A percentile compares a stretch with the other conserved stretches of the same genome.
These are phyloP conservation scores for Nemotelus pantherinus DNA, from an alignment of 2,888 invertebrate genomes.

Conservation along the genomic window DNA sequence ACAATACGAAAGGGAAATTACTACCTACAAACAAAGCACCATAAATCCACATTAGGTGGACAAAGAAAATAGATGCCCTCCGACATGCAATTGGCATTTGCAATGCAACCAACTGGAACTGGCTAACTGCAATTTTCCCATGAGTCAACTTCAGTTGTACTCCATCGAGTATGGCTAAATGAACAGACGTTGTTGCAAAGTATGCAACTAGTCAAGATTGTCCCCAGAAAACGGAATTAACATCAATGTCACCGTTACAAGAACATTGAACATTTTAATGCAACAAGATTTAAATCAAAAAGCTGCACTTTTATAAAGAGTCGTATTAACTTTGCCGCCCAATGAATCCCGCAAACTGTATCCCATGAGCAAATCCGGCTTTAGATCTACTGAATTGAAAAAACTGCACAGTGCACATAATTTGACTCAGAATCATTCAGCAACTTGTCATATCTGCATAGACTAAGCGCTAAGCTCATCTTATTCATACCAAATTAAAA, in stretches of 20 bases:
- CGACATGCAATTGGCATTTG: background rate
- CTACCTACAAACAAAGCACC: constrained; percentile 8
- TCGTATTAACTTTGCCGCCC: too few relatives aligned
- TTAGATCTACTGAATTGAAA: too few relatives aligned
- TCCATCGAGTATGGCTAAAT: background rate
- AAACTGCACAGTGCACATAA: too few relatives aligned
- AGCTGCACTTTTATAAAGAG: too few relatives aligned
- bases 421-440: background rate
- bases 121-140: background rate
- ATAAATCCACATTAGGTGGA: background rate
- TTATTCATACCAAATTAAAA: constrained; percentile 28
- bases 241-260: too few relatives aligned
- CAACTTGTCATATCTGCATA: constrained; percentile 44
- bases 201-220: too few relatives aligned
- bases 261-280: too few relatives aligned
- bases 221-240: too few relatives aligned
- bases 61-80: background rate
- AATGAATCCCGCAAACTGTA: too few relatives aligned
- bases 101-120: constrained; percentile 2
- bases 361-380: too few relatives aligned
- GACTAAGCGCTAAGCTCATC: constrained; percentile 22
- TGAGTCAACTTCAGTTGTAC: background rate
- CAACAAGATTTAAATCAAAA: too few relatives aligned
- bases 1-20: background rate
- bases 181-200: too few relatives aligned